Evolutionary conservation across 35 echinoderm and acorn worm species (phyloP).

Genomic region (Holothuria glaberrima): DNA sequence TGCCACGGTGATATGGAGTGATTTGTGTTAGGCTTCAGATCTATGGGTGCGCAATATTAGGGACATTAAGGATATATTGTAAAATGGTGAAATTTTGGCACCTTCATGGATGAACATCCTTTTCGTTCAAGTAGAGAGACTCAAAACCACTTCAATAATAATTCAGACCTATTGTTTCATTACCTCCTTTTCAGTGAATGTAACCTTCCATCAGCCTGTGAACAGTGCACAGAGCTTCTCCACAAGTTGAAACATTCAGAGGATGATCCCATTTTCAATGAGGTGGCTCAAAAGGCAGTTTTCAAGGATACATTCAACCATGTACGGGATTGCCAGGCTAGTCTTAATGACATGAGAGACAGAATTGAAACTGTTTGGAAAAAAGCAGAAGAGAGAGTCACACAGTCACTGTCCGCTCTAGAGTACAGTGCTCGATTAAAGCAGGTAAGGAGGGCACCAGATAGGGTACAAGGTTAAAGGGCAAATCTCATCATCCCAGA

Average conservation of each 20-base stretch:
- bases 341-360: conserved; percentile 13
- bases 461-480: no score
- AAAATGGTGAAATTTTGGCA: no score
- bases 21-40: no score
- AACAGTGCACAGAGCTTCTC: conserved; percentile 60
- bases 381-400: conserved; percentile 13
- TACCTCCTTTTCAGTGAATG: conserved; percentile 48
- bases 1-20: no score
- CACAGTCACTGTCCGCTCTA: conserved; percentile 33
- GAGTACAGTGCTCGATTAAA: conserved; percentile 58
- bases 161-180: background rate
- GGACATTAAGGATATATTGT: no score
- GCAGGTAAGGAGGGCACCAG: conserved; percentile 42
- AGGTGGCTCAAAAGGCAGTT: conserved; percentile 73
- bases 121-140: no score
- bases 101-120: no score
- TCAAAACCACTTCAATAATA: background rate
- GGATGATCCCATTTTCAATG: conserved; percentile 65
- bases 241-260: conserved; percentile 58
- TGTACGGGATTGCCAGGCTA: conserved; percentile 32
- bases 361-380: conserved; percentile 61
- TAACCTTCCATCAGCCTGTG: conserved; percentile 51
- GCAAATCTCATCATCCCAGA: no score
- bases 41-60: no score
- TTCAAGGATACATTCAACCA: conserved; percentile 57